These are phyloP conservation scores for Agapetus fuscipes DNA, from an alignment of 2,888 invertebrate genomes.

Conservation along the genomic window DNA sequence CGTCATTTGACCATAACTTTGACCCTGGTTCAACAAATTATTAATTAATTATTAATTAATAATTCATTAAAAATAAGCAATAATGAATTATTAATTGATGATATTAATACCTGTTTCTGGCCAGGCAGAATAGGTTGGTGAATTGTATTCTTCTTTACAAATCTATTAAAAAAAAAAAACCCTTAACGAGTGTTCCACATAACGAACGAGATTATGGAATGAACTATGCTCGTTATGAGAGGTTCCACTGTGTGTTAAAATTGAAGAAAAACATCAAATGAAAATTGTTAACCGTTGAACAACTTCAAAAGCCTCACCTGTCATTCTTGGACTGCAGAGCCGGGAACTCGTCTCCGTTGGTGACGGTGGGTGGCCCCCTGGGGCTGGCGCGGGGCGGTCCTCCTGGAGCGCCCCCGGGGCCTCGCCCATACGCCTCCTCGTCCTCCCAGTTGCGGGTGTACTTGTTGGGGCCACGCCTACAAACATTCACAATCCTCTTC, in stretches of 20 bases:
- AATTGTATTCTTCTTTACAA: too few relatives aligned
- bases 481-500: constrained; percentile 1
- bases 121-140: too few relatives aligned
- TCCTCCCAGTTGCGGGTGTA: constrained; percentile 91
- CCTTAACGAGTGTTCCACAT: too few relatives aligned
- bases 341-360: constrained; percentile 48
- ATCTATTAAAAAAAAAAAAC: too few relatives aligned
- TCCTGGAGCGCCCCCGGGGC: constrained; percentile 30
- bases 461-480: constrained; percentile 80
- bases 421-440: constrained; percentile 75
- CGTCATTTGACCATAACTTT: too few relatives aligned
- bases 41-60: too few relatives aligned
- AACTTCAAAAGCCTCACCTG: constrained; percentile 25
- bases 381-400: constrained; percentile 44
- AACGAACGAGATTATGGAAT: too few relatives aligned
- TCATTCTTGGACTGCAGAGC: constrained; percentile 31
- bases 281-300: neutral
- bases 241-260: neutral
- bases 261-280: neutral
- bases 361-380: constrained; percentile 27
- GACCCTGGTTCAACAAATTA: too few relatives aligned
- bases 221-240: too few relatives aligned
- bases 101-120: too few relatives aligned
- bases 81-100: too few relatives aligned
- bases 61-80: too few relatives aligned